phyloP scores from a whole-genome alignment of 2,113 vertebrate species.

The Phalacrocorax aristotelis region DNA sequence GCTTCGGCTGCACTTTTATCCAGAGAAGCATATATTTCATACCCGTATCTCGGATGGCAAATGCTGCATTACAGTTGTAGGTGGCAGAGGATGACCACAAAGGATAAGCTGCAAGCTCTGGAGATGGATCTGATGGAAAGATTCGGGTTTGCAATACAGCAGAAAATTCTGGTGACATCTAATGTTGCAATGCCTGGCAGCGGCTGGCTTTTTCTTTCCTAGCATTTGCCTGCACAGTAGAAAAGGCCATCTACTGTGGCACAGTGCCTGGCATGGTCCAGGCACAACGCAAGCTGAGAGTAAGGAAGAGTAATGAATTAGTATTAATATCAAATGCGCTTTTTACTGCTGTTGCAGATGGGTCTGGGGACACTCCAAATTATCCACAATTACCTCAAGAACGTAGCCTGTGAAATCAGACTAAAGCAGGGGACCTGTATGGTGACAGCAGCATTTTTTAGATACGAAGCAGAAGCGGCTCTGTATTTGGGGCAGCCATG shows the following conservation, averaged over 20 bases:
- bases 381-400: neutral
- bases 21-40: neutral
- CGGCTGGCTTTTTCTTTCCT: neutral
- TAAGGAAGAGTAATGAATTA: neutral
- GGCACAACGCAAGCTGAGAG: neutral
- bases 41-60: neutral
- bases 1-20: neutral
- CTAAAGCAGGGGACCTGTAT: fast-evolving
- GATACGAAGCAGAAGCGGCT: neutral
- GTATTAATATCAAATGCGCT: neutral
- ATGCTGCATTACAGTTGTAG: neutral
- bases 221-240: neutral
- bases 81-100: neutral
- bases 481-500: fast-evolving
- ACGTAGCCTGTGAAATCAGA: neutral
- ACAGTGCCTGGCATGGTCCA: neutral
- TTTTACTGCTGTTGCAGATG: neutral
- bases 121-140: neutral
- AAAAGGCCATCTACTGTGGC: neutral
- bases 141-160: neutral
- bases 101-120: neutral
- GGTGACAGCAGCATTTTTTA: neutral
- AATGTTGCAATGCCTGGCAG: neutral
- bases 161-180: neutral
- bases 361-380: neutral